A percentile compares a stretch with the other conserved stretches of the same genome.
These are phyloP conservation scores for Betta splendens DNA, from an alignment of 2,797 vertebrate genomes.

Conservation along the genomic window DNA sequence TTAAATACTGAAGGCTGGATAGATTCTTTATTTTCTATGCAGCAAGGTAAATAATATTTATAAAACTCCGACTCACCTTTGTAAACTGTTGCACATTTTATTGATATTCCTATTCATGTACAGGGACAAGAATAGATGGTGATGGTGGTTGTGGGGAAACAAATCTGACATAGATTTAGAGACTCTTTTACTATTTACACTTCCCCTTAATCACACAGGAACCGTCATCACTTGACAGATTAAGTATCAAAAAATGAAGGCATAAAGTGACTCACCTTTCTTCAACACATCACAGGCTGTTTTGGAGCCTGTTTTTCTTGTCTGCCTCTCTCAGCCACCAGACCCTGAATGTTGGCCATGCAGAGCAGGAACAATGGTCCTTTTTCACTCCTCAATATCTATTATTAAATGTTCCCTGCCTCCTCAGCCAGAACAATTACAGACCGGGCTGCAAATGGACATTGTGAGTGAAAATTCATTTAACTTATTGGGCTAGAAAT, in stretches of 20 bases:
- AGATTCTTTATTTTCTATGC: no score
- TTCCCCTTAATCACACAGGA: not conserved
- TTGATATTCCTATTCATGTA: no score
- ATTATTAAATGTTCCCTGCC: slow-evolving; percentile 12
- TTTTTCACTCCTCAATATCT: slow-evolving; percentile 3
- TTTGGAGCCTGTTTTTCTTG: not conserved
- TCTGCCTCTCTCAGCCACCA: slow-evolving; percentile 5
- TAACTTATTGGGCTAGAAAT: slow-evolving; percentile 12
- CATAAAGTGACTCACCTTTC: not conserved
- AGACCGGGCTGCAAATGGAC: slow-evolving; percentile 12
- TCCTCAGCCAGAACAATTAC: slow-evolving; percentile 37
- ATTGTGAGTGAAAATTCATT: slow-evolving; percentile 40
- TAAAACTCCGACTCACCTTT: no score
- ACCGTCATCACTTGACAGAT: not conserved
- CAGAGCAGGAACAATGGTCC: slow-evolving; percentile 2
- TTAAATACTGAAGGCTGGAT: no score
- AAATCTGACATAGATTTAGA: not conserved
- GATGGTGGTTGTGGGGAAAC: not conserved
- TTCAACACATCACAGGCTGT: not conserved
- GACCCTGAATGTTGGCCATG: slow-evolving; percentile 17
- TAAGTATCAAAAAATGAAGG: not conserved
- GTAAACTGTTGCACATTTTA: no score
- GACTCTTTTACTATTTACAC: not conserved
- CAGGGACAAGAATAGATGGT: no score
- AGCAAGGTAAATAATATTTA: no score